A percentile compares a stretch with the other conserved stretches of the same genome.
Evolutionary conservation across 2,113 vertebrate species (phyloP).

Genomic region (Psilopsiagon aymara): DNA sequence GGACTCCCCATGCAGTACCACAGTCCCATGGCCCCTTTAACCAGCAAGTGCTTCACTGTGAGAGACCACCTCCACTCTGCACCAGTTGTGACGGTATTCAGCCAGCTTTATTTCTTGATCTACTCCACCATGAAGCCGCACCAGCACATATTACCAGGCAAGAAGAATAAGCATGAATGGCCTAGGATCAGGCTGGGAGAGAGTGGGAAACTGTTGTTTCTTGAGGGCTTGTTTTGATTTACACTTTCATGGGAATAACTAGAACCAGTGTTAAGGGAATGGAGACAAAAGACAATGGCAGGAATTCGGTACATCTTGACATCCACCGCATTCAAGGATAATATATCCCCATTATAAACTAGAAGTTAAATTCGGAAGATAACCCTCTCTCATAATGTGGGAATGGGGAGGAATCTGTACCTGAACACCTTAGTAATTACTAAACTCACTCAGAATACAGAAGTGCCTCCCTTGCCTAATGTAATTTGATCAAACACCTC

Average conservation of each 20-base stretch:
- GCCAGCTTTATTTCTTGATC: background rate
- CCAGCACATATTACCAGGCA: background rate
- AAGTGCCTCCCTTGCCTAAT: background rate
- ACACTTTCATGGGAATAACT: background rate
- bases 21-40: background rate
- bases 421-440: background rate
- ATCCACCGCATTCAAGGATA: background rate
- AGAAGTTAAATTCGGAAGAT: background rate
- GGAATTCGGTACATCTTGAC: background rate
- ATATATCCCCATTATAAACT: background rate
- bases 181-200: background rate
- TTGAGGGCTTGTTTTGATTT: background rate
- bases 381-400: background rate
- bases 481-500: background rate
- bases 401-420: background rate
- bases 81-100: background rate
- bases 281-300: background rate
- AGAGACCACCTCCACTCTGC: background rate
- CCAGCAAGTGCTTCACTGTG: rapidly evolving
- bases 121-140: background rate
- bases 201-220: background rate
- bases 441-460: background rate
- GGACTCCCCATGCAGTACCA: rapidly evolving
- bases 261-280: background rate
- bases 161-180: background rate